Evolutionary conservation across 2,113 vertebrate genomes (phyloP), one percentile per base, ranked within the genome.

Genomic region (Maylandia zebra): DNA sequence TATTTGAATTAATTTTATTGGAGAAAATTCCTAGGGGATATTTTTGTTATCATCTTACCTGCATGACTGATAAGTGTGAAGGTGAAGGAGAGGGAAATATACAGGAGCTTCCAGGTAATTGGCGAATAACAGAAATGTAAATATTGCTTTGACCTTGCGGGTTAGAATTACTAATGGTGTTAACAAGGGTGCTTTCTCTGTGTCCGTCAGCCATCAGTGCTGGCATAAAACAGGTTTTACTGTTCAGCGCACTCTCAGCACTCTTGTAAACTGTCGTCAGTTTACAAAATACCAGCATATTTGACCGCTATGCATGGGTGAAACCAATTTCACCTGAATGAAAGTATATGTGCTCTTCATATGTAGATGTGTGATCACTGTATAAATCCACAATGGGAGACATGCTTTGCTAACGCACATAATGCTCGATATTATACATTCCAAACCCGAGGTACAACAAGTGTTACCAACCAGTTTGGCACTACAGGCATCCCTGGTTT

Each of bases 271-370:
- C 17, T 64, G 56, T 59, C 61, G 7, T 22, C 8, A 45, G 64
- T 94, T 95, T 88, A 88, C 90, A 90, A 88, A 92, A 92, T 66
- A 94, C 81, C 86, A 86, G 50, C 64, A 85, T 57, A 38, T 82
- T 57, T 45, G 22, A 69, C n/a, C 32, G 30, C 48, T 30, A 12
- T 32, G 34, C 81, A 56, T 89, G 57, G 32, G 94, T 80, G 79
- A 83, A 95, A 97, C 96, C 93, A 83, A 95, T 96, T 96, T 88
- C 3, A 5, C 66, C 27, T 17, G 48, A 53, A 50, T 32, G 56
- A 82, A 69, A 5, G 48, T 80, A 48, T 79, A 32, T 36, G 11
- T 89, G 30, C 78, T 9, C 12, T 84, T 41, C 27, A 0, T 13
- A 52, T 52, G 45, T 78, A n/a, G 27, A 8, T 78, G 17, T 52